These are phyloP conservation scores for Dipodomys stephensi DNA, from an alignment of 2,113 vertebrate genomes.

Conservation along the genomic window DNA sequence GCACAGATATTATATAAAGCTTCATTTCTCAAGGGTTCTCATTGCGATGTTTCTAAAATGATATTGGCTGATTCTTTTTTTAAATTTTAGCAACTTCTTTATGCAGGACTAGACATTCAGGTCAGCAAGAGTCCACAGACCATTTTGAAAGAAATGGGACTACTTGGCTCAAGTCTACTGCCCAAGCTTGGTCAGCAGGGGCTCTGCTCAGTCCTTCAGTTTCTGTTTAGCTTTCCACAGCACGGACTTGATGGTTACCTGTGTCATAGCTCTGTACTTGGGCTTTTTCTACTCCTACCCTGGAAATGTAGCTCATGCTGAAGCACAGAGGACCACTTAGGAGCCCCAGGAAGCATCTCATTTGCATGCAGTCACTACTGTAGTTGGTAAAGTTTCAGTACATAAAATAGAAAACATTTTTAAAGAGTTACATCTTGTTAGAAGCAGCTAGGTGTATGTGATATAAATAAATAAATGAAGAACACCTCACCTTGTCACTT, in stretches of 20 bases:
- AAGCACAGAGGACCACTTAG: background rate
- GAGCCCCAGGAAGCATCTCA: background rate
- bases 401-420: background rate
- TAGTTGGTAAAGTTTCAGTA: background rate
- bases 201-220: background rate
- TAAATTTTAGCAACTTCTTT: constrained; percentile 18
- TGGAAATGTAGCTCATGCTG: background rate
- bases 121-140: background rate
- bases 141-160: background rate
- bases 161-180: background rate
- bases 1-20: background rate
- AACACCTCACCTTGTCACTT: background rate
- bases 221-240: background rate
- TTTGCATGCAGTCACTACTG: background rate
- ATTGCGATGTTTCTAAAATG: background rate
- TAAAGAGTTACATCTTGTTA: too few species aligned
- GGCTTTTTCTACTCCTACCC: background rate
- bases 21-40: background rate
- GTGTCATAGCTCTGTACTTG: background rate
- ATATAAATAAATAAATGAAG: background rate
- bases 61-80: background rate
- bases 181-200: background rate
- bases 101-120: background rate
- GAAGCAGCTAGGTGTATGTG: too few species aligned
- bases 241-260: background rate